phyloP scores from a whole-genome alignment of 1,140 invertebrate species.

The Orius insidiosus region DNA sequence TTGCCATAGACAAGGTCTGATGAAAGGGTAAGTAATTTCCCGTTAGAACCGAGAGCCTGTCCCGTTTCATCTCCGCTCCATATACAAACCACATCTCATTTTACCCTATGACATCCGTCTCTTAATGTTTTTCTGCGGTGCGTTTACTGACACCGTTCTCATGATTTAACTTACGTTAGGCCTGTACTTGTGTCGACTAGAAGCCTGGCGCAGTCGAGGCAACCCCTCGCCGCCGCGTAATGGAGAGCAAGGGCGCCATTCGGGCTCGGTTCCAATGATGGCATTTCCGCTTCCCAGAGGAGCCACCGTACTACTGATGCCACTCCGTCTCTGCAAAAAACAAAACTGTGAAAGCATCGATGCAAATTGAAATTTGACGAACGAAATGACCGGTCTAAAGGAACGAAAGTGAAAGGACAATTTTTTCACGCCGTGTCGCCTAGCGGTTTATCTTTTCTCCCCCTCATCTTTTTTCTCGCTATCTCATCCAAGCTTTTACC shows the following conservation, averaged over 20 bases:
- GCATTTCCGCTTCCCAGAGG: conserved; percentile 33
- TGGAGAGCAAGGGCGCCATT: conserved; percentile 55
- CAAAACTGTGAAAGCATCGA: background rate
- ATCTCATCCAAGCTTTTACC: no score
- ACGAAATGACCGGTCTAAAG: no score
- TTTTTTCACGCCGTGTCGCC: no score
- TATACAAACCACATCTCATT: no score
- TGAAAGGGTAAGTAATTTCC: no score
- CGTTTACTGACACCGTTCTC: background rate
- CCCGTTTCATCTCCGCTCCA: background rate
- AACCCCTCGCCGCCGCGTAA: conserved; percentile 68
- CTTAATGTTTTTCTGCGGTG: background rate
- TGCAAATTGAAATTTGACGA: background rate
- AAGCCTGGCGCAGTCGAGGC: conserved; percentile 63
- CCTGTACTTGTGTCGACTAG: conserved; percentile 56
- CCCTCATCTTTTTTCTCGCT: no score
- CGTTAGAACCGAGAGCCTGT: background rate
- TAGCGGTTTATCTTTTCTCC: no score
- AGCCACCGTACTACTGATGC: conserved; percentile 37
- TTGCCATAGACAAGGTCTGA: no score
- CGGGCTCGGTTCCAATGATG: conserved; percentile 33
- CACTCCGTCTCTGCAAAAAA: conserved; percentile 32
- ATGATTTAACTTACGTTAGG: conserved; percentile 41
- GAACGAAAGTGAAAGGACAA: no score
- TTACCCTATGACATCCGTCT: no score